Evolutionary conservation across 2,888 invertebrate species (phyloP), one percentile per base, ranked within the genome.

Genomic region (Yponomeuta cagnagella): DNA sequence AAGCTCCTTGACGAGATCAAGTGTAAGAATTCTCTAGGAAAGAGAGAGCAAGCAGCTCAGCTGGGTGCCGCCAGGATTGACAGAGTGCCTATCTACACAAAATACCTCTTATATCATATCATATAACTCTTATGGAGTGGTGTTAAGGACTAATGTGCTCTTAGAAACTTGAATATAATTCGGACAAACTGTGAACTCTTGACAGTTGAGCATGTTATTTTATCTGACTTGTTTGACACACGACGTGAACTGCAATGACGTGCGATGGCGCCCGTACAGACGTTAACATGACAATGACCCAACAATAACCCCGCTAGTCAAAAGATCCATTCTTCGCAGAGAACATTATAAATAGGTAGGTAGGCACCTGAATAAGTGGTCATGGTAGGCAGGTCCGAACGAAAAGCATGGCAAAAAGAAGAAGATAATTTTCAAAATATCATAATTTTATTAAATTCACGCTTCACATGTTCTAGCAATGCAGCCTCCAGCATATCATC

Each of bases 251-350:
- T 37, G 43, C 12, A 68, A 64, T 48, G 67, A 74, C 75, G 72
- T 77, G 76, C 76, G 73, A 75, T 74, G 74, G 74, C 72, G 69
- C 73, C 74, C 43, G 30, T 15, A 58, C 58, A 67, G 52, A 71
- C 67, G 67, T 70, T 69, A 63, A 72, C 70, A 67, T 68, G 72
- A 71, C 72, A 71, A 67, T 71, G 71, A 71, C 72, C 72, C 65
- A 48, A 52, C 68, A 30, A 52, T 52, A 30, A 68, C 68, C 68
- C 52, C 52, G 33, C 68, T 48, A 48, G 48, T 31, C 52, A 30
- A 68, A 68, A 68, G 52, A 52, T 68, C 68, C 52, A 31, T 68
- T 68, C 23, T n/a, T 67, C 15, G 33, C 43, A 48, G 10, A 43
- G 12, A 37, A 37, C 43, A 43, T 67, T 37, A 67, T 67, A 37